Evolutionary conservation across 1,140 invertebrate genomes (phyloP).

Genomic region (Ephestia elutella): DNA sequence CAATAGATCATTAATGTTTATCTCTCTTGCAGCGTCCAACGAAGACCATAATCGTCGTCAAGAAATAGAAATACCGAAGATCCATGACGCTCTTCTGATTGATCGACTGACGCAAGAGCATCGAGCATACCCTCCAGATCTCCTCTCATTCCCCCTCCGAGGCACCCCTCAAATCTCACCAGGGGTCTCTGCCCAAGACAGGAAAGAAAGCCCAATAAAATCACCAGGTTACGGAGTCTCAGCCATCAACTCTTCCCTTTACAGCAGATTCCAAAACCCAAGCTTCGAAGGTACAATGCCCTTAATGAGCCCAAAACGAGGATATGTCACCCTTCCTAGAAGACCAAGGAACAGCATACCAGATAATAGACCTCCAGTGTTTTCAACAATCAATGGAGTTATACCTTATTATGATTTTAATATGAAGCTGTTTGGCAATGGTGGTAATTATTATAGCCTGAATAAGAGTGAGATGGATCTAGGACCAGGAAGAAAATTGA

Average conservation of each 20-base stretch:
- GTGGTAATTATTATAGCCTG: slow-evolving; percentile 84
- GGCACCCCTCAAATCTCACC: slow-evolving; percentile 77
- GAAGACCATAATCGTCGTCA: slow-evolving; percentile 76
- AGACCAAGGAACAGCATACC: slow-evolving; percentile 83
- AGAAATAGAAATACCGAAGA: slow-evolving; percentile 64
- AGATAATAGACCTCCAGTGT: slow-evolving; percentile 73
- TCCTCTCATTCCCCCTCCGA: slow-evolving; percentile 84
- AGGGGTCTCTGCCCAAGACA: slow-evolving; percentile 75
- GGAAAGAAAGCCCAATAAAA: slow-evolving; percentile 64
- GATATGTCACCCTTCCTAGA: slow-evolving; percentile 89
- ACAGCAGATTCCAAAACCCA: slow-evolving; percentile 80
- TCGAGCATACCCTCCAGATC: slow-evolving; percentile 83
- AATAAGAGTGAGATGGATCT: slow-evolving; percentile 77
- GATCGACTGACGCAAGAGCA: slow-evolving; percentile 69
- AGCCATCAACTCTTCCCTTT: slow-evolving; percentile 76
- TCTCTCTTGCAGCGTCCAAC: slow-evolving; percentile 54
- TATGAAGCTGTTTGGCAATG: slow-evolving; percentile 84
- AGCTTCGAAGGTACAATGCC: slow-evolving; percentile 73
- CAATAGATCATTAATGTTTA: background rate
- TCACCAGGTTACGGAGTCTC: slow-evolving; percentile 73
- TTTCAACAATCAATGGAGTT: slow-evolving; percentile 72
- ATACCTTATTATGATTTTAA: slow-evolving; percentile 90
- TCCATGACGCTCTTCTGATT: slow-evolving; percentile 57
- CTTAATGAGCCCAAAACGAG: slow-evolving; percentile 77
- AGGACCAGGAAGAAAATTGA: slow-evolving; percentile 67